Evolutionary conservation across 2,888 invertebrate species (phyloP).

Genomic region (Gnatocerus cornutus): DNA sequence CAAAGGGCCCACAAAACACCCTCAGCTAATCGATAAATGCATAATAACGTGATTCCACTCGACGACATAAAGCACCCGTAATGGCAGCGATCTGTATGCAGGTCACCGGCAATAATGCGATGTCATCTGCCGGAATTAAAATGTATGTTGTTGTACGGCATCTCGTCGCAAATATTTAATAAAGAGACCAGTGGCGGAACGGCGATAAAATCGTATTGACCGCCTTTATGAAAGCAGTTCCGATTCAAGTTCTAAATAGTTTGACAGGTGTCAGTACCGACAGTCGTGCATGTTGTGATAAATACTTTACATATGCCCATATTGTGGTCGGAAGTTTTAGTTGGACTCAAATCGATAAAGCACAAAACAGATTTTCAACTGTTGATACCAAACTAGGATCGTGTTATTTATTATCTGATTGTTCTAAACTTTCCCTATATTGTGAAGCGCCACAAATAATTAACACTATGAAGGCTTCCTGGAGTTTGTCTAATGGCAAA

Average conservation of each 20-base stretch:
- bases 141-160: constrained; percentile 51
- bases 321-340: constrained; percentile 5
- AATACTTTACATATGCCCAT: constrained; percentile 8
- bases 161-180: constrained; percentile 52
- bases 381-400: constrained; percentile 17
- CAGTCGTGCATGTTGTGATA: constrained; percentile 4
- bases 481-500: too few relatives aligned
- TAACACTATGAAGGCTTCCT: neutral
- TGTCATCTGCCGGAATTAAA: constrained; percentile 54
- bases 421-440: constrained; percentile 2
- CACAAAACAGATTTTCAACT: constrained; percentile 15
- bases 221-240: constrained; percentile 8
- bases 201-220: constrained; percentile 21
- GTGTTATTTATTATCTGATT: constrained; percentile 17
- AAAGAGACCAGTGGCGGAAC: constrained; percentile 33
- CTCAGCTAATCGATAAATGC: constrained; percentile 38
- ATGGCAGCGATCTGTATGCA: constrained; percentile 52
- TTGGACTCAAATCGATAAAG: constrained; percentile 6
- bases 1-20: constrained; percentile 25
- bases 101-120: constrained; percentile 51
- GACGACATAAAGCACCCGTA: constrained; percentile 35
- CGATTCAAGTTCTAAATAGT: neutral
- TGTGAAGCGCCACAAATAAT: neutral
- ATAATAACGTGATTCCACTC: constrained; percentile 38
- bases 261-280: constrained; percentile 21